phyloP scores from a whole-genome alignment of 1,140 invertebrate genomes.

The Aphis gossypii region DNA sequence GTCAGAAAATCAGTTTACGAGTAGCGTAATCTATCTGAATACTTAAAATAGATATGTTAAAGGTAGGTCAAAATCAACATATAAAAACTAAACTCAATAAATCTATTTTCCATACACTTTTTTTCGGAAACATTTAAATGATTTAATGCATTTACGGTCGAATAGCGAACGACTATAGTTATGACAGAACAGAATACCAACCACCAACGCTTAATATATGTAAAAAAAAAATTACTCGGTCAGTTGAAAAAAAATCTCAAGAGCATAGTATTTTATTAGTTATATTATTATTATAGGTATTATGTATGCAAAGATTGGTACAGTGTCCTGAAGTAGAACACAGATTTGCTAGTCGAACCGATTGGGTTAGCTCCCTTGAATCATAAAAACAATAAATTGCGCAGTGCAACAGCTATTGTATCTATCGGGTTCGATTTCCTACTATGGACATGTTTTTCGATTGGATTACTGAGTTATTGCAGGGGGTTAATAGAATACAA shows the following conservation, averaged over 20 bases:
- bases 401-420: neutral
- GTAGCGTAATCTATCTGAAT: neutral
- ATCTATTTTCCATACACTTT: neutral
- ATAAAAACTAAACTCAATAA: constrained; percentile 1
- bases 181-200: neutral
- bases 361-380: neutral
- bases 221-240: neutral
- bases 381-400: constrained; percentile 42
- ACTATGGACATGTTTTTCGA: neutral
- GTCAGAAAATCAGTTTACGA: neutral
- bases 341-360: neutral
- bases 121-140: neutral
- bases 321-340: neutral
- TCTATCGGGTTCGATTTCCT: constrained; percentile 19
- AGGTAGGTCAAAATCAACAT: constrained; percentile 14
- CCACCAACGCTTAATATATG: neutral
- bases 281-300: neutral
- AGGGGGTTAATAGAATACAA: neutral
- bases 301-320: neutral
- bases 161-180: neutral
- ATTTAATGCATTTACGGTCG: constrained; percentile 11
- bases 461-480: constrained; percentile 33
- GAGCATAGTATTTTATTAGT: neutral
- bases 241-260: neutral
- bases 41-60: neutral